These are phyloP conservation scores for Trichomalopsis sarcophagae DNA, from an alignment of 1,140 invertebrate genomes.

Conservation along the genomic window DNA sequence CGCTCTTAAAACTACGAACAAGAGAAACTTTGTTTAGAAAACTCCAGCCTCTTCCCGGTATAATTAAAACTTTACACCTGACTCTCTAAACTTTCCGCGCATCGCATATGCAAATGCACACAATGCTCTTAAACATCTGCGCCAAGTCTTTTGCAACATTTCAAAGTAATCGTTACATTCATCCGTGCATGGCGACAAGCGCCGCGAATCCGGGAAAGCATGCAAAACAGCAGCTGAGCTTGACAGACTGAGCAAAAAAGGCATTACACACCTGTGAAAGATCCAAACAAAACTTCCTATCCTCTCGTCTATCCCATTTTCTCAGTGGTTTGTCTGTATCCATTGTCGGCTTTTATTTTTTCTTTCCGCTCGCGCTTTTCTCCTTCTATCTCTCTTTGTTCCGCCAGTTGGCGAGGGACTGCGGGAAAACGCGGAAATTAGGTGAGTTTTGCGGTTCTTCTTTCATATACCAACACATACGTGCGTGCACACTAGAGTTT, in stretches of 20 bases:
- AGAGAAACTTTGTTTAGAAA: too few species aligned
- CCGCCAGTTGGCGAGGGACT: background rate
- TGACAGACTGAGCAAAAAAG: background rate
- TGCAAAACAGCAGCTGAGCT: background rate
- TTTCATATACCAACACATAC: background rate
- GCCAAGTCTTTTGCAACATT: too few species aligned
- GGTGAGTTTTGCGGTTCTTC: slow-evolving; percentile 15
- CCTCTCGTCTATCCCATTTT: background rate
- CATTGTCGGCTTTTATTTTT: background rate
- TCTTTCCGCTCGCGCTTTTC: background rate
- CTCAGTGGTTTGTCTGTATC: background rate
- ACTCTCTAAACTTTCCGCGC: too few species aligned
- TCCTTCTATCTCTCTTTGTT: background rate
- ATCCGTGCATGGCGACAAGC: too few species aligned
- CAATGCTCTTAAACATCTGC: too few species aligned
- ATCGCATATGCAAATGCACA: too few species aligned
- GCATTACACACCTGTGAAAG: background rate
- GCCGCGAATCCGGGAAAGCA: background rate
- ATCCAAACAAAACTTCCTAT: too few species aligned
- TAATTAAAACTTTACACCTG: too few species aligned
- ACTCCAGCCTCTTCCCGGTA: too few species aligned
- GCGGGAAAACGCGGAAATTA: background rate
- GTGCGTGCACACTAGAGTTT: background rate
- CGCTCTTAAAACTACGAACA: too few species aligned
- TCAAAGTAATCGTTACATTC: too few species aligned